A percentile compares a stretch with the other conserved stretches of the same genome.
Conservation (phyloP, 2,797 vertebrate species). For the Chaenodraco wilsoni region DNA sequence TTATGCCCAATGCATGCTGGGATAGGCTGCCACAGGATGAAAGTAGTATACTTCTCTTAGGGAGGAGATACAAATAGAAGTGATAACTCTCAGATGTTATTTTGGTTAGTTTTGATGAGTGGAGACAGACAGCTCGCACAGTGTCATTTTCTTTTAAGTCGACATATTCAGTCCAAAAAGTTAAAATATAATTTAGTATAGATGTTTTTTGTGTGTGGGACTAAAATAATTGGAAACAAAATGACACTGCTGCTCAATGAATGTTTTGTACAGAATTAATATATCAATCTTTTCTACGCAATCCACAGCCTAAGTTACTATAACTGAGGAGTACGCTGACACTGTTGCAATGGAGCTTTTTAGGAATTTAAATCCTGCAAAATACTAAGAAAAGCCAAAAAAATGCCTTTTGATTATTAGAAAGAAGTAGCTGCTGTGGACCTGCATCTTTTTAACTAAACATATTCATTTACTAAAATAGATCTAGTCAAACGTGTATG, state of each 20-base stretch:
- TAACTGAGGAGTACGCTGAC: background rate
- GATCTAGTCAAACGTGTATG: conserved; percentile 5
- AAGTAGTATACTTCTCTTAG: conserved; percentile 22
- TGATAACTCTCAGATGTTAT: conserved; percentile 24
- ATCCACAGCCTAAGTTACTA: background rate
- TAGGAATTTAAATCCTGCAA: conserved; percentile 3
- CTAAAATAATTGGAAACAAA: background rate
- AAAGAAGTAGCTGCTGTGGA: conserved; percentile 10
- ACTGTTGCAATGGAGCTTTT: background rate
- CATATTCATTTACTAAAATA: conserved; percentile 22
- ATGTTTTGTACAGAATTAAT: background rate
- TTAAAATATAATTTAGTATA: conserved; percentile 10
- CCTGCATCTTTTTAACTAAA: conserved; percentile 31
- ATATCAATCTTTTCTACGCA: background rate
- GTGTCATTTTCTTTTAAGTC: conserved; percentile 32
- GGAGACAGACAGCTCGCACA: conserved; percentile 21
- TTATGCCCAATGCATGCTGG: conserved; percentile 26
- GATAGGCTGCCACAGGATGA: conserved; percentile 19
- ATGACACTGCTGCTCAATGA: background rate
- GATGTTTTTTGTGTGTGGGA: background rate
- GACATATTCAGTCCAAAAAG: conserved; percentile 37
- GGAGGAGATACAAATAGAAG: conserved; percentile 43
- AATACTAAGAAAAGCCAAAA: conserved; percentile 12
- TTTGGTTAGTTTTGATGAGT: conserved; percentile 26
- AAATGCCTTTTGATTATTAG: conserved; percentile 46